Base-by-base conservation (phyloP, 2,888 invertebrate species). In the Leptinotarsa juncta region DNA sequence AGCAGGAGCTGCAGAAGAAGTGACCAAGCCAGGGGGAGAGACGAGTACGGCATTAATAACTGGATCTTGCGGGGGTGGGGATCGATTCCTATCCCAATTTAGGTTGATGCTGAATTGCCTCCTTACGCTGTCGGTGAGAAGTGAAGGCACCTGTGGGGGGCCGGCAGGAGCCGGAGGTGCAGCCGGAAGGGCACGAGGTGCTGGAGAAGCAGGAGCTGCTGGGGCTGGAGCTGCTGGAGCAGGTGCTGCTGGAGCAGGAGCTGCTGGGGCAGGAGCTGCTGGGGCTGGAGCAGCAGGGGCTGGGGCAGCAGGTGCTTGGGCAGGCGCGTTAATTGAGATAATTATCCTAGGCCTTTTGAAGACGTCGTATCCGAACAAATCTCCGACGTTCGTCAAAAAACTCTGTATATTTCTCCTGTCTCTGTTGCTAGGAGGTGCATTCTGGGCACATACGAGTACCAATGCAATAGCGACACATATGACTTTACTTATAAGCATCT, bases 361-460 rank as follows among this genome's bases (percentile, higher is more conserved):
- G 49, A 88, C 85, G 80, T 88, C 88, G 78, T 87, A 88, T 48
- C 88, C 88, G 78, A 88, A 87, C 68, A 85, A 81, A 79, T 88
- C 88, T 16, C 86, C 88, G 48, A 88, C 84, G 74, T 85, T 84
- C 57, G 84, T 83, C 32, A 88, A 77, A 67, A 87, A 82, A n/a
- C 83, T 78, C 74, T 87, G 88, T 67, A 88, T 82, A 67, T 87
- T 88, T 78, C 88, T 79, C 81, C 88, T 88, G 76, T 81, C 80
- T 65, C 82, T 77, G 3, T 74, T 66, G 80, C 77, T 48, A 7
- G 18, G 67, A 67, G 79, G 76, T 55, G 68, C 55, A 77, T 77
- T 77, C 67, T 77, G 77, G 55, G 75, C 77, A 67, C 66, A 26
- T 71, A 72, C 73, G 18, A 73, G 15, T 68, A 70, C 75, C 67